Evolutionary conservation across 2,888 invertebrate genomes (phyloP).

Genomic region (Euproctis similis): DNA sequence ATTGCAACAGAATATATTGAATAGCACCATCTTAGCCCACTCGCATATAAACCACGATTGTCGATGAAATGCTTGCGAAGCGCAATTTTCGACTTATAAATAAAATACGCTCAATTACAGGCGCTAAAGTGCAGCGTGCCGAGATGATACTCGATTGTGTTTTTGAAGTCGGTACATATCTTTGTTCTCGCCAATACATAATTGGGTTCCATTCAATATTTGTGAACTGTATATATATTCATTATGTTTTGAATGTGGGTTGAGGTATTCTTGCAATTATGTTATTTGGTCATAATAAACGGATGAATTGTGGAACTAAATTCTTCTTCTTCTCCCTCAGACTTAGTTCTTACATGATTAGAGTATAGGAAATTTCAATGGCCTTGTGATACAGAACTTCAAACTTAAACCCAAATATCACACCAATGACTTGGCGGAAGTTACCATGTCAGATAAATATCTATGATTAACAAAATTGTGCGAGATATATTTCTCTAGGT

Average conservation of each 20-base stretch:
- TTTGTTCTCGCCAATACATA: slow-evolving; percentile 25
- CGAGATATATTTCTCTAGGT: too few relatives aligned
- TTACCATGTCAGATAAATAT: too few relatives aligned
- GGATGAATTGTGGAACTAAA: too few relatives aligned
- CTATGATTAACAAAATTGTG: too few relatives aligned
- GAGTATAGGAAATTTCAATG: too few relatives aligned
- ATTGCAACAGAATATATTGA: slow-evolving; percentile 26
- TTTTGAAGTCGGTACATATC: slow-evolving; percentile 19
- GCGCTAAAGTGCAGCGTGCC: slow-evolving; percentile 36
- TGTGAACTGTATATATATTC: slow-evolving; percentile 17
- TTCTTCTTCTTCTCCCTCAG: too few relatives aligned
- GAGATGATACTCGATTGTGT: slow-evolving; percentile 30
- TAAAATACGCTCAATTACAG: slow-evolving; percentile 50
- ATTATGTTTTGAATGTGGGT: too few relatives aligned
- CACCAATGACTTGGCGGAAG: too few relatives aligned
- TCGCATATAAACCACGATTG: slow-evolving; percentile 48
- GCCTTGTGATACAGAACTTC: too few relatives aligned
- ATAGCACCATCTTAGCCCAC: slow-evolving; percentile 29
- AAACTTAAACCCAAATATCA: too few relatives aligned
- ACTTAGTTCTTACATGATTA: too few relatives aligned
- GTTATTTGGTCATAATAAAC: too few relatives aligned
- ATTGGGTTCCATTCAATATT: slow-evolving; percentile 25
- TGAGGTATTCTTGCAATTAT: slow-evolving; percentile 23
- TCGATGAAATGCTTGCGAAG: slow-evolving; percentile 45
- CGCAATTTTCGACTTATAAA: slow-evolving; percentile 56